phyloP scores from a whole-genome alignment of 2,797 vertebrate species.

The Labroides dimidiatus region DNA sequence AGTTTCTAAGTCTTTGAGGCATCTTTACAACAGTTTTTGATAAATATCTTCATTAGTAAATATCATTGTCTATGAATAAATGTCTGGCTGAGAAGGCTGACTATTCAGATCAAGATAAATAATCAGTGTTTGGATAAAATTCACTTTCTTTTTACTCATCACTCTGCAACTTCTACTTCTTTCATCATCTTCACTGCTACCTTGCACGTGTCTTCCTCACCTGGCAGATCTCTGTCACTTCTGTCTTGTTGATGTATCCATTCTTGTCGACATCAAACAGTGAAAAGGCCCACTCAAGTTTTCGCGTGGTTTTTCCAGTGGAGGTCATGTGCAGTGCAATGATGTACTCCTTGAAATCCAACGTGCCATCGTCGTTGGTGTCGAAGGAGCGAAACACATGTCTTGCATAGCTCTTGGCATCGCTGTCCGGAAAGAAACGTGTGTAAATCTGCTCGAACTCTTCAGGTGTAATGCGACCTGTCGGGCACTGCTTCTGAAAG shows the following conservation, averaged over 20 bases:
- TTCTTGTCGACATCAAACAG: conserved; percentile 89
- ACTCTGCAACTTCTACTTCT: background rate
- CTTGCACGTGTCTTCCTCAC: conserved; percentile 64
- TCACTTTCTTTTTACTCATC: background rate
- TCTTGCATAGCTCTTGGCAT: conserved; percentile 83
- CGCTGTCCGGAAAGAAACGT: conserved; percentile 86
- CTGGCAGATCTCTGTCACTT: conserved; percentile 86
- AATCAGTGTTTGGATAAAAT: background rate
- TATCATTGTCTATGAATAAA: background rate
- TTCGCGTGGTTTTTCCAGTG: conserved; percentile 83
- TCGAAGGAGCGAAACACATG: conserved; percentile 90
- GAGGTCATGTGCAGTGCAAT: conserved; percentile 89
- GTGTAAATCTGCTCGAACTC: conserved; percentile 87
- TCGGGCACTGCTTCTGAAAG: conserved; percentile 87
- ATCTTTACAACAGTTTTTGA: background rate
- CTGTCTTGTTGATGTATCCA: conserved; percentile 87
- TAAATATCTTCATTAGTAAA: background rate
- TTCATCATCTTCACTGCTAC: background rate
- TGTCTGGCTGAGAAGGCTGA: background rate
- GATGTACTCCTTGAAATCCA: conserved; percentile 91
- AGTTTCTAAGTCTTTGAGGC: background rate
- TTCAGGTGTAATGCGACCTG: conserved; percentile 81
- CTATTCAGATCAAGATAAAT: background rate
- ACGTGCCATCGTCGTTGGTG: conserved; percentile 85
- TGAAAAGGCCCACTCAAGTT: conserved; percentile 89